These are phyloP conservation scores for Folsomia candida DNA, from an alignment of 2,888 invertebrate genomes.

Conservation along the genomic window DNA sequence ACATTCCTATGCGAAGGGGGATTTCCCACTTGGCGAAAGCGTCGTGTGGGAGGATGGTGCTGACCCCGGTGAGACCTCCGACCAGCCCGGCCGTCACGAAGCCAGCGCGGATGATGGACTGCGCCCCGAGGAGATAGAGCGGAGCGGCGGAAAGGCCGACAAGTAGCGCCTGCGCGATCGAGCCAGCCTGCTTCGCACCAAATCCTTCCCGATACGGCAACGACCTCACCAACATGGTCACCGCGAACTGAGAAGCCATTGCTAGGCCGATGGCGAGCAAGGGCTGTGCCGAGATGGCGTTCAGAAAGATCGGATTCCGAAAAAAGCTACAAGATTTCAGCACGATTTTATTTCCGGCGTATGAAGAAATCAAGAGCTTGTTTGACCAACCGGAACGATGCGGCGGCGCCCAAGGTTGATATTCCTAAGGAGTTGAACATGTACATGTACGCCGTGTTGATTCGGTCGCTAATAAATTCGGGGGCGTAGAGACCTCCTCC, in stretches of 20 bases:
- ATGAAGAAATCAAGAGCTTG: too few relatives aligned
- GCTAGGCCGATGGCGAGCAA: conserved; percentile 20
- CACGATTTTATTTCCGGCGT: too few relatives aligned
- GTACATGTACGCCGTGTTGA: conserved; percentile 23
- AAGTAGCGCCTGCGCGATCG: conserved; percentile 13
- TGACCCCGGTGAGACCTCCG: conserved; percentile 20
- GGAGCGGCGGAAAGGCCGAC: conserved; percentile 32
- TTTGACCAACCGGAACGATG: conserved; percentile 22
- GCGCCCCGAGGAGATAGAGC: conserved; percentile 28
- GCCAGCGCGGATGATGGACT: conserved; percentile 20
- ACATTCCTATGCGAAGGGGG: conserved; percentile 13
- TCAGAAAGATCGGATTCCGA: conserved; percentile 17
- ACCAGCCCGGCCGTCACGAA: conserved; percentile 25
- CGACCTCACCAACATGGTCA: conserved; percentile 21
- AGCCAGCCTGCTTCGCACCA: conserved; percentile 24
- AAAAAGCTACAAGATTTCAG: too few relatives aligned
- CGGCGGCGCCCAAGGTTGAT: neutral
- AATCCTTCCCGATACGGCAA: conserved; percentile 21
- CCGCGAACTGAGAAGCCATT: conserved; percentile 23
- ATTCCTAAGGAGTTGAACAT: conserved; percentile 3
- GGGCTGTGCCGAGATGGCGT: conserved; percentile 13
- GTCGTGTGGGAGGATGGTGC: conserved; percentile 11
- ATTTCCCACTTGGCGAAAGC: conserved; percentile 14
- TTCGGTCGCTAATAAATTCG: neutral
- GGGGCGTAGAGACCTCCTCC: neutral